Conservation (phyloP, 1,140 invertebrate species). For the Druon quercuslanigerum region DNA sequence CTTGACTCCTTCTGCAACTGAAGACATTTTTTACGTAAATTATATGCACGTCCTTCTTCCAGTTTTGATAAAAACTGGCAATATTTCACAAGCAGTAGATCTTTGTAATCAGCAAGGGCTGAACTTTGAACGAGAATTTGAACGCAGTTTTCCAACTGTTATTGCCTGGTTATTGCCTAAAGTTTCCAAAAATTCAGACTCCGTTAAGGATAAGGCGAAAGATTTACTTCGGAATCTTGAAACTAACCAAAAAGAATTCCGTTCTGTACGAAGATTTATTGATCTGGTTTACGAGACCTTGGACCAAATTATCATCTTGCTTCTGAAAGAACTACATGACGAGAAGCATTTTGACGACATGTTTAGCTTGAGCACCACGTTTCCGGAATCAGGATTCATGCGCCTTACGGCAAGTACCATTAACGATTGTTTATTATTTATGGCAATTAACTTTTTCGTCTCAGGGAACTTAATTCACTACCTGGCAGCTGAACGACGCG, state of each 20-base stretch:
- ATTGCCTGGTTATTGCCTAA: slow-evolving; percentile 57
- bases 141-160: slow-evolving; percentile 65
- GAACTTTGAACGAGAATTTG: slow-evolving; percentile 61
- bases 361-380: slow-evolving; percentile 48
- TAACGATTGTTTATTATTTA: slow-evolving; percentile 42
- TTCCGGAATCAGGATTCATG: slow-evolving; percentile 32
- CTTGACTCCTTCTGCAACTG: slow-evolving; percentile 61
- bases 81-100: slow-evolving; percentile 41
- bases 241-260: slow-evolving; percentile 51
- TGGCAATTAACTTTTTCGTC: slow-evolving; percentile 46
- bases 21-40: slow-evolving; percentile 68
- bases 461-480: slow-evolving; percentile 43
- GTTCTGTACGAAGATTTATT: slow-evolving; percentile 45
- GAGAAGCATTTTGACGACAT: slow-evolving; percentile 56
- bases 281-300: slow-evolving; percentile 56
- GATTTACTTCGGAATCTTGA: slow-evolving; percentile 38
- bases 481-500: slow-evolving; percentile 51
- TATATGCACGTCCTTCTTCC: slow-evolving; percentile 58
- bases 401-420: slow-evolving; percentile 46
- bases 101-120: slow-evolving; percentile 60
- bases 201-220: background rate
- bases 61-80: slow-evolving; percentile 41
- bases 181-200: slow-evolving; percentile 13
- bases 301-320: slow-evolving; percentile 55
- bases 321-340: slow-evolving; percentile 66